Evolutionary conservation across 2,888 invertebrate species (phyloP), one percentile per base, ranked within the genome.

Genomic region (Lithophane leautieri): DNA sequence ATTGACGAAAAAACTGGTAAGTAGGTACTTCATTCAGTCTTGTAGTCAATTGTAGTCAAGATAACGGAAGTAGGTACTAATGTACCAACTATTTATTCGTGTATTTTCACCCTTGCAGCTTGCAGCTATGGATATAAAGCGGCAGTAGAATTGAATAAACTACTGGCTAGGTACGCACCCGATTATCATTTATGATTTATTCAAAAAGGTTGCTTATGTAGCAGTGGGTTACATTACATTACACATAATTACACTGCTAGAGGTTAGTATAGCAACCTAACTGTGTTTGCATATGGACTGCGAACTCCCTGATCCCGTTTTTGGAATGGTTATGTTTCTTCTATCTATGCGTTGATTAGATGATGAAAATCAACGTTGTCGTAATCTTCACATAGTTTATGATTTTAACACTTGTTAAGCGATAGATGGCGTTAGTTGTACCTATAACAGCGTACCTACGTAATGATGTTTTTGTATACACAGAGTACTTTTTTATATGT

Each of bases 361-460:
- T 7, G 19, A 28, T 22, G 47, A 44, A 65, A 12, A 8, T 22
- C 25, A 34, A 34, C 4, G 56, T 67, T 67, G 16, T 44, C 28
- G 62, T 44, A 62, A 44, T 44, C 22, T 28, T 58, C 8, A 28
- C 25, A 14, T 25, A 58, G 25, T 28, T 22, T 19, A 14, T 14
- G 11, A 22, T 47, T 73, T 61, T 40, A 47, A n/a, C n/a, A 61
- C 14, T 40, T n/a, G 4, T 56, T 28, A 16, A 14, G 14, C 62
- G 61, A 70, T 70, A 85, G 85, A 85, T 87, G 85, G 73, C 83
- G 83, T 34, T 75, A 76, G 63, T 66, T 54, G 75, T 78, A 6
- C 34, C 34, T 34, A n/a, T 28, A 58, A 25, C 40, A 52, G 42
- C 11, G 6, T 81, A 25, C 3, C 4, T 60, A 22, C 3, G 4